Percentiles rank a stretch among this genome's conserved stretches.
phyloP scores from a whole-genome alignment of 2,113 vertebrate species.

The Atlantisia rogersi region DNA sequence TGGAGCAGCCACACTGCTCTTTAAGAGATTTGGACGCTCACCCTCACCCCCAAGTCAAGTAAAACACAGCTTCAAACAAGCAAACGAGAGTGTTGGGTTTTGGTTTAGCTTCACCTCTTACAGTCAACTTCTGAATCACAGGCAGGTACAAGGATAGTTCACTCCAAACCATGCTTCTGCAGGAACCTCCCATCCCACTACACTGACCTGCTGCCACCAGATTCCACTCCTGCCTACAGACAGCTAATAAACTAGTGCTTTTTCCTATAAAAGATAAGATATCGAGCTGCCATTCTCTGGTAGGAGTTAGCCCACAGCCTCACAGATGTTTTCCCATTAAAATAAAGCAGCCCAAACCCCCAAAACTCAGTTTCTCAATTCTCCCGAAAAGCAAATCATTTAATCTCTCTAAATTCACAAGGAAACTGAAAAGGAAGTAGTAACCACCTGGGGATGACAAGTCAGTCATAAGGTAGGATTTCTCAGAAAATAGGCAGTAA shows the following conservation, averaged over 20 bases:
- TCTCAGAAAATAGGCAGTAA: neutral
- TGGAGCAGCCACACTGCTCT: neutral
- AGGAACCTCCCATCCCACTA: neutral
- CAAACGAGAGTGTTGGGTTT: neutral
- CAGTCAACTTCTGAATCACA: neutral
- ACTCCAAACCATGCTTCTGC: neutral
- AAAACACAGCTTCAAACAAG: neutral
- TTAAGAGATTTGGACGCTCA: neutral
- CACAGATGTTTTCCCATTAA: neutral
- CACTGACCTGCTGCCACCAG: neutral
- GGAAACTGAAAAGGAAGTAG: neutral
- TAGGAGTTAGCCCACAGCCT: neutral
- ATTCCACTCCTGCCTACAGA: neutral
- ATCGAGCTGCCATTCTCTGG: neutral
- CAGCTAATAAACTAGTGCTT: neutral
- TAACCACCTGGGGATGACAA: neutral
- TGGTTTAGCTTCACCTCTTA: neutral
- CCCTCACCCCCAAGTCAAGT: too few species aligned
- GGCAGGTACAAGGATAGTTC: neutral
- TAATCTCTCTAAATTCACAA: neutral
- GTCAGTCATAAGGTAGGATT: neutral
- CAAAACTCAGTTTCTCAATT: neutral
- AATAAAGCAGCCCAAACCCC: neutral
- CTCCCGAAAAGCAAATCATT: neutral
- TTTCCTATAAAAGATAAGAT: neutral